Base-by-base conservation (phyloP, 2,113 vertebrate species). In the Anhinga anhinga region DNA sequence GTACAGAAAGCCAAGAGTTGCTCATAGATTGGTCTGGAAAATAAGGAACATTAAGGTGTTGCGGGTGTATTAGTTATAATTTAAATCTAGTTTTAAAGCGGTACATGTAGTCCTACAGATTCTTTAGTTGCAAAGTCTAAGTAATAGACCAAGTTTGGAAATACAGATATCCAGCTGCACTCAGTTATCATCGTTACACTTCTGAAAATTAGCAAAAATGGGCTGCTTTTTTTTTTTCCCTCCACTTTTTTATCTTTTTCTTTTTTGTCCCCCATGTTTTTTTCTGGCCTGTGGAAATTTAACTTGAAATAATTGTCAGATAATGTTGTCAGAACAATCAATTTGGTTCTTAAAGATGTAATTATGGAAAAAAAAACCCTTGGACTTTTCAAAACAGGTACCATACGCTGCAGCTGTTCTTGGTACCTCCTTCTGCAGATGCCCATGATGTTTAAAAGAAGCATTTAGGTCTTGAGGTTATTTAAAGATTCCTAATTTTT, bases 401-500 rank as follows among this genome's bases (percentile, higher is more conserved):
- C 53, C 79, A 25, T 70, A 61, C 9, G 12, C 59, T 88, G 56
- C 56, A 83, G 58, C 47, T 11, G 32, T 50, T 15, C 14, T 65
- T 77, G 20, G 22, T 30, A 80, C 86, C 40, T 85, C 77, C 32
- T 87, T 73, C 61, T 80, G 70, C 44, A 94, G 85, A 95, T 91
- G 61, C 22, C 58, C 15, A 21, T 15, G 79, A 78, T 93, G 88
- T 96, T 96, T 85, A 82, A 95, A 96, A 94, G 47, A 88, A 90
- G 62, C 59, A 90, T 96, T 96, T 96, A 94, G 79, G 76, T 94
- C 95, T 97, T 86, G 61, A 87, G 86, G 88, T 96, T 98, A 97
- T 97, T 98, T 98, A 95, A 98, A 97, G 73, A 95, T 71, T 96
- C 90, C 62, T 97, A 88, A 91, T 97, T 97, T 97, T 97, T 89